Evolutionary conservation across 2,888 invertebrate species (phyloP).

Genomic region (Meta bourneti): DNA sequence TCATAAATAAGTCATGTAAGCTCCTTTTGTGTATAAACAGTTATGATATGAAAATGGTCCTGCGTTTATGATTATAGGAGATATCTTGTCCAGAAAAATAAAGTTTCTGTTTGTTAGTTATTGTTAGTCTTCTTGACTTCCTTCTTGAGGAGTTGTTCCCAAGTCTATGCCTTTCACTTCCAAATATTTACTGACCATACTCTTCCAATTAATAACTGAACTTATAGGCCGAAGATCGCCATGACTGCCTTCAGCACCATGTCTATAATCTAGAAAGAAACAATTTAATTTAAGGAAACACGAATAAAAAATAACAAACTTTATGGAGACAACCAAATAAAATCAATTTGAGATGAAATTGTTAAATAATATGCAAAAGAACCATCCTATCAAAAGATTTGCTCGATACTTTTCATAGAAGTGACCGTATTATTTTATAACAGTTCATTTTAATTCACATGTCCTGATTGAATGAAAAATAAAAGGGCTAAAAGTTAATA

Average conservation of each 20-base stretch:
- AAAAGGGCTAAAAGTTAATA: too few species aligned
- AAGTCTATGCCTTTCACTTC: conserved; percentile 72
- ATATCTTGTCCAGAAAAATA: conserved; percentile 9
- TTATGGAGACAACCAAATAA: too few species aligned
- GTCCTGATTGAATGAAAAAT: too few species aligned
- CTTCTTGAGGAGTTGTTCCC: conserved; percentile 64
- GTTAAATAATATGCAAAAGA: too few species aligned
- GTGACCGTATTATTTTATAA: too few species aligned
- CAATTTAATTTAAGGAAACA: not conserved
- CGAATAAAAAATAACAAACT: too few species aligned
- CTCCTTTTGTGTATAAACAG: conserved; percentile 64
- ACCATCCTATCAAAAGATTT: too few species aligned
- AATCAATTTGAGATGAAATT: too few species aligned
- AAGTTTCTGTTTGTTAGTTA: conserved; percentile 22
- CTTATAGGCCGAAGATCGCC: conserved; percentile 69
- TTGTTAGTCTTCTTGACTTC: conserved; percentile 67
- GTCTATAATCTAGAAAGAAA: conserved; percentile 51
- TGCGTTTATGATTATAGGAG: not conserved
- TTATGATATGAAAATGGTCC: conserved; percentile 29
- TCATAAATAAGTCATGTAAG: conserved; percentile 55
- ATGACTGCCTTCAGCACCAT: conserved; percentile 47
- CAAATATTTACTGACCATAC: conserved; percentile 72
- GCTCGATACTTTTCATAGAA: too few species aligned
- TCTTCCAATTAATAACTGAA: conserved; percentile 73
- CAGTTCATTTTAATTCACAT: too few species aligned